Evolutionary conservation across 1,140 invertebrate species (phyloP).

Genomic region (Drosophila cardini): DNA sequence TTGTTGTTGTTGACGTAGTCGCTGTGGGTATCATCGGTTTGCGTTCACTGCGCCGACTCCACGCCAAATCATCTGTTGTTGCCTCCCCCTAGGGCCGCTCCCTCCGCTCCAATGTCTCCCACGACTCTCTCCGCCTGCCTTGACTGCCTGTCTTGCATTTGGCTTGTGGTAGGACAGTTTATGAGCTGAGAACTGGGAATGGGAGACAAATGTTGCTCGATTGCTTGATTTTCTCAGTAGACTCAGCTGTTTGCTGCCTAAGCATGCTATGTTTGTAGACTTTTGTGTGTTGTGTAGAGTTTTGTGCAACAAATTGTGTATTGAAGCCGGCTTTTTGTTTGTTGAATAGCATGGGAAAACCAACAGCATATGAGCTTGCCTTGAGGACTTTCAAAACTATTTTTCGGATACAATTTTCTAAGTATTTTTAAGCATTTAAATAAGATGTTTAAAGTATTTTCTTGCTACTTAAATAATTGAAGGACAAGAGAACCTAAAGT

Average conservation of each 20-base stretch:
- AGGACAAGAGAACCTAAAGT: neutral
- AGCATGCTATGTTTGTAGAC: constrained; percentile 53
- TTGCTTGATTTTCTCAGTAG: constrained; percentile 23
- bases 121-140: neutral
- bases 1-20: constrained; percentile 60
- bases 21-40: constrained; percentile 36
- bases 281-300: constrained; percentile 50
- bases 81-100: constrained; percentile 36
- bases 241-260: constrained; percentile 65
- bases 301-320: constrained; percentile 69
- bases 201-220: constrained; percentile 3
- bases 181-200: constrained; percentile 18
- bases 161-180: constrained; percentile 77
- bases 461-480: neutral
- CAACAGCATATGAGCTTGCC: neutral
- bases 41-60: constrained; percentile 50
- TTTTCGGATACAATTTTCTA: neutral
- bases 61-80: constrained; percentile 74
- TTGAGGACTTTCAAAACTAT: neutral
- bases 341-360: neutral
- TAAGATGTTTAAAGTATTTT: neutral
- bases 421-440: neutral
- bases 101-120: neutral
- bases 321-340: constrained; percentile 61
- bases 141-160: constrained; percentile 57